Base-by-base conservation (phyloP, 2,888 invertebrate genomes). In the Acanthopleura granulata region DNA sequence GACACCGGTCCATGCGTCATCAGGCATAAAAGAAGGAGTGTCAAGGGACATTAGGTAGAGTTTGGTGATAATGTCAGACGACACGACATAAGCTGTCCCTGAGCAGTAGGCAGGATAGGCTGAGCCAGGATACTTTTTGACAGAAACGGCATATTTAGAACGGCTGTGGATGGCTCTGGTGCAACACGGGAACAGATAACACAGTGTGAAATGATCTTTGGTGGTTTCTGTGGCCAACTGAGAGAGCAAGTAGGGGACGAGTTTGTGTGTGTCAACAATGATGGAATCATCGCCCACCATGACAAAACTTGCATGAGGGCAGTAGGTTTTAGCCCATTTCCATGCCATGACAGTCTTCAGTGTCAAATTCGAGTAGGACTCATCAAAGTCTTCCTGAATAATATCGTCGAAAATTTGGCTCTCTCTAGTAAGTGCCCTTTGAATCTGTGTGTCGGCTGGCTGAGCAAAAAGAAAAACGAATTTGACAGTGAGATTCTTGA, bases 21-120 rank as follows among this genome's bases (percentile, higher is more conserved):
- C 79, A 6, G 79, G 79, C 76, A 79, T 75, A 49, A 80, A 80
- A 15, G 62, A 30, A 3, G 80, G 80, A n/a, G 80, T 80, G 61
- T 80, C 76, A 16, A 79, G 49, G 25, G 79, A 75, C 75, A 78
- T 74, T 15, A 70, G 27, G 61, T 76, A 78, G 0, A 80, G 40
- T 49, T 75, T 50, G 14, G 40, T 57, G 18, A 76, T 74, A 11
- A 77, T 66, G 22, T 22, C 40, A 18, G 62, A 40, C 18, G 77
- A 74, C 12, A 71, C 73, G 14, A 79, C 62, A 29, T 77, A 79
- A 25, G 71, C 66, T 3, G 66, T 75, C 1, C 77, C 76, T 25
- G 78, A 76, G 62, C 79, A 79, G 27, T 79, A 79, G 3, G 77
- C 69, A 14, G 80, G 79, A 29, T 66, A 77, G 29, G 72, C 69